Conservation (phyloP, 1,140 invertebrate genomes). For the Lasioglossum baleicum region DNA sequence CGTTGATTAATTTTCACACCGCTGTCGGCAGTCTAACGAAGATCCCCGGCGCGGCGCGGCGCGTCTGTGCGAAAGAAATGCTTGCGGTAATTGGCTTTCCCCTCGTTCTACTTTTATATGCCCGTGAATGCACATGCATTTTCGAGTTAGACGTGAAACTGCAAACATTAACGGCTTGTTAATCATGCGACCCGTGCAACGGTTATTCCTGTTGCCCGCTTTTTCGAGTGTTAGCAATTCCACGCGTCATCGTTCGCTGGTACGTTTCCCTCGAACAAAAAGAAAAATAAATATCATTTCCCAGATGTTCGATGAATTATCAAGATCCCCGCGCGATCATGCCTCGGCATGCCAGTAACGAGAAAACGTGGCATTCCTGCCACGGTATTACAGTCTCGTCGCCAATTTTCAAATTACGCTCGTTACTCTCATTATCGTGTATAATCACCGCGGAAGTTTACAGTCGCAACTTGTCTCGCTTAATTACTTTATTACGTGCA, state of each 20-base stretch:
- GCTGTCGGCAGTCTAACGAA: neutral
- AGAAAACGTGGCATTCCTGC: too few species aligned
- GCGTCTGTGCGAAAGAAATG: slow-evolving; percentile 35
- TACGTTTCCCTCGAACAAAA: neutral
- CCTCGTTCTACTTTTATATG: slow-evolving; percentile 44
- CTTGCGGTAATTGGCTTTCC: slow-evolving; percentile 45
- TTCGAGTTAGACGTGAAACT: slow-evolving; percentile 41
- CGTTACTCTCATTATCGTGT: too few species aligned
- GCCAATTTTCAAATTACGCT: too few species aligned
- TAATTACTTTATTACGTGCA: too few species aligned
- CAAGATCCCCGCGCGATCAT: too few species aligned
- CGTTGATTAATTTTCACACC: slow-evolving; percentile 15
- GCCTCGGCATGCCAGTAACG: too few species aligned
- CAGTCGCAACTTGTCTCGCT: too few species aligned
- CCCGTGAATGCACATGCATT: slow-evolving; percentile 15
- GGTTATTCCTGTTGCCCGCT: neutral
- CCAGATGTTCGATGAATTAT: too few species aligned
- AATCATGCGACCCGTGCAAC: slow-evolving; percentile 17
- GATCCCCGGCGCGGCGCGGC: slow-evolving; percentile 9
- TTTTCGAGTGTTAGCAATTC: neutral
- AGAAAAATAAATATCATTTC: too few species aligned
- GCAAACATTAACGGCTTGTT: slow-evolving; percentile 23
- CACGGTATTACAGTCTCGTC: too few species aligned
- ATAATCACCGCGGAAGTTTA: too few species aligned
- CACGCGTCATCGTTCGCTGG: neutral